Conservation (phyloP, 2,113 vertebrate species). For the Hypomesus transpacificus region DNA sequence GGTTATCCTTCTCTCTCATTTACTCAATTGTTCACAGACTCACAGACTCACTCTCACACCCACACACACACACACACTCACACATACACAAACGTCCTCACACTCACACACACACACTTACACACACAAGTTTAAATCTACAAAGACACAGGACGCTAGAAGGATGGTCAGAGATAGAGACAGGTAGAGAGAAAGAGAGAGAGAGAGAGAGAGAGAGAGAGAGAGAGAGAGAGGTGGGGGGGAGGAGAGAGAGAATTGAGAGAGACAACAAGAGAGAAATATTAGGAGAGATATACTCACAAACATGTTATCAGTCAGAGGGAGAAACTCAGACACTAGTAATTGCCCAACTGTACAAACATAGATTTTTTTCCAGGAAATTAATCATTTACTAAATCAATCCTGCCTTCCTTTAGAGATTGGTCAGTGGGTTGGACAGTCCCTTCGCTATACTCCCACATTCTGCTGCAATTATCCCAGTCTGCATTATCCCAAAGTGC, state of each 20-base stretch:
- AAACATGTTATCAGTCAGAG: not conserved
- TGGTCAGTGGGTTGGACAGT: too few species aligned
- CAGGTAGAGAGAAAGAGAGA: too few species aligned
- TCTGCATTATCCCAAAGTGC: not conserved
- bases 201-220: too few species aligned
- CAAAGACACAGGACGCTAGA: too few species aligned
- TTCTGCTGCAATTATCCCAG: not conserved
- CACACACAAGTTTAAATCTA: not conserved
- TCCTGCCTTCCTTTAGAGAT: not conserved
- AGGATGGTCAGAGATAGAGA: too few species aligned
- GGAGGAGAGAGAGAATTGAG: too few species aligned
- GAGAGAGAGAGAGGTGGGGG: not conserved
- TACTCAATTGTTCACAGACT: not conserved
- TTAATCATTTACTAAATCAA: conserved; percentile 37
- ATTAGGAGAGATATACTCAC: not conserved
- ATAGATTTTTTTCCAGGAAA: conserved; percentile 23
- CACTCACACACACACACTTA: conserved; percentile 7
- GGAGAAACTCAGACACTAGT: conserved; percentile 14
- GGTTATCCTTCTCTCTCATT: not conserved
- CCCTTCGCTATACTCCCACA: too few species aligned
- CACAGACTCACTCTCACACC: not conserved
- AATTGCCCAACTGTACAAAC: conserved; percentile 41
- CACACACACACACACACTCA: not conserved
- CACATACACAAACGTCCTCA: not conserved
- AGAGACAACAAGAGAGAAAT: too few species aligned